Evolutionary conservation across 2,113 vertebrate species (phyloP).

Genomic region (Aramus guarauna): DNA sequence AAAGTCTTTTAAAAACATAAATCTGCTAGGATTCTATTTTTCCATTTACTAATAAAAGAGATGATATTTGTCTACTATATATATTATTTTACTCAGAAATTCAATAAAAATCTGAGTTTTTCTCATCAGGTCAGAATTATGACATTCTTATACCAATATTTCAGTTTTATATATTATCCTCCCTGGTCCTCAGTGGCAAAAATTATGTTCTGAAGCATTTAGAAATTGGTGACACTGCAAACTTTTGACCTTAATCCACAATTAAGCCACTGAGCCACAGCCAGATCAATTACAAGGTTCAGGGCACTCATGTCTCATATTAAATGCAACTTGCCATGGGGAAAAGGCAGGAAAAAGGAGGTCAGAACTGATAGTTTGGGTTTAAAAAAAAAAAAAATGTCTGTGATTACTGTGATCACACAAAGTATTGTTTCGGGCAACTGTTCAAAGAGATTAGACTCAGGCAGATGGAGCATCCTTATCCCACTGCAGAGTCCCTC

Average conservation of each 20-base stretch:
- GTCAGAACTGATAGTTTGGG: neutral
- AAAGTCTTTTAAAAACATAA: neutral
- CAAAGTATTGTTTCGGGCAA: neutral
- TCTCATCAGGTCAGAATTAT: neutral
- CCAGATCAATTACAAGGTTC: neutral
- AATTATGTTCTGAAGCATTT: neutral
- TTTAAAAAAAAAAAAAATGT: neutral
- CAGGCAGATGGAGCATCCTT: neutral
- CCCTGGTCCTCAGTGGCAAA: neutral
- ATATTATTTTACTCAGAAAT: neutral
- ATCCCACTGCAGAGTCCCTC: neutral
- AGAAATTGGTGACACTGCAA: neutral
- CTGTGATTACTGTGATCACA: neutral
- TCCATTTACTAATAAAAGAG: neutral
- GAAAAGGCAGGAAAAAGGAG: neutral
- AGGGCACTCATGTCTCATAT: fast-evolving
- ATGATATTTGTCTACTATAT: neutral
- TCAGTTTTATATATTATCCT: neutral
- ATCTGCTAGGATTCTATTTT: neutral
- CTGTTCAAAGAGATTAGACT: neutral
- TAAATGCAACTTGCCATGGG: neutral
- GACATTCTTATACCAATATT: neutral
- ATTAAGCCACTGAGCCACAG: neutral
- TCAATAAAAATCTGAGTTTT: neutral
- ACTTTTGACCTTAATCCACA: neutral